phyloP scores from a whole-genome alignment of 2,888 invertebrate genomes.

The Pandemis heparana region DNA sequence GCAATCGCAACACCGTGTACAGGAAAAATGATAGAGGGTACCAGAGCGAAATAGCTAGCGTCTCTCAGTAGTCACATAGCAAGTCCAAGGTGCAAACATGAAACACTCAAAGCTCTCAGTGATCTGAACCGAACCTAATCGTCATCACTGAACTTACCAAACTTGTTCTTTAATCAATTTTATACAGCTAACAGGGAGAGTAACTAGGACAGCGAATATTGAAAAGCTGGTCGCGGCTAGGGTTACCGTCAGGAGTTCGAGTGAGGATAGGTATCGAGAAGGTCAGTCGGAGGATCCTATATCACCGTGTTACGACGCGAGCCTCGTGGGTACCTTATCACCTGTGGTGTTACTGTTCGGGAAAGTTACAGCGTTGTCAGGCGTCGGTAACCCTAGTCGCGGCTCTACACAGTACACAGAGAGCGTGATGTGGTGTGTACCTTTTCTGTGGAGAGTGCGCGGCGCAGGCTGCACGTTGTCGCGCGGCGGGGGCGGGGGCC shows the following conservation, averaged over 20 bases:
- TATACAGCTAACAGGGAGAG: conserved; percentile 67
- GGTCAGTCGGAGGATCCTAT: conserved; percentile 33
- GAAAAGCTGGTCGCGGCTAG: conserved; percentile 54
- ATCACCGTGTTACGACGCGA: conserved; percentile 43
- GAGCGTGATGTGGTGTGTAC: conserved; percentile 65
- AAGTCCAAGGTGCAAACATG: conserved; percentile 87
- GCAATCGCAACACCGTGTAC: conserved; percentile 82
- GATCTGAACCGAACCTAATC: conserved; percentile 70
- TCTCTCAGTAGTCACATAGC: conserved; percentile 84
- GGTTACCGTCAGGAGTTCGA: conserved; percentile 38
- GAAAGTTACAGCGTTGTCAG: conserved; percentile 16
- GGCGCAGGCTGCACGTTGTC: conserved; percentile 86
- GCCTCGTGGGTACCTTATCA: conserved; percentile 28
- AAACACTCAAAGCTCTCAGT: conserved; percentile 87
- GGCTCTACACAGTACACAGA: conserved; percentile 61
- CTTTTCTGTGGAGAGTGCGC: conserved; percentile 80
- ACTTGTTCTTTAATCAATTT: conserved; percentile 55
- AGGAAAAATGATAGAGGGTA: conserved; percentile 84
- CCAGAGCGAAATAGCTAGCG: conserved; percentile 85
- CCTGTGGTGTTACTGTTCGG: conserved; percentile 9
- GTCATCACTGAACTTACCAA: conserved; percentile 80
- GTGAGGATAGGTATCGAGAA: conserved; percentile 26
- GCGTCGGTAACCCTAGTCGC: conserved; percentile 46
- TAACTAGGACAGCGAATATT: conserved; percentile 69
- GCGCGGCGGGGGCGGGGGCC: conserved; percentile 94